Evolutionary conservation across 92 coral and sea anemone species (phyloP).

Genomic region (Epizoanthus scotinus): DNA sequence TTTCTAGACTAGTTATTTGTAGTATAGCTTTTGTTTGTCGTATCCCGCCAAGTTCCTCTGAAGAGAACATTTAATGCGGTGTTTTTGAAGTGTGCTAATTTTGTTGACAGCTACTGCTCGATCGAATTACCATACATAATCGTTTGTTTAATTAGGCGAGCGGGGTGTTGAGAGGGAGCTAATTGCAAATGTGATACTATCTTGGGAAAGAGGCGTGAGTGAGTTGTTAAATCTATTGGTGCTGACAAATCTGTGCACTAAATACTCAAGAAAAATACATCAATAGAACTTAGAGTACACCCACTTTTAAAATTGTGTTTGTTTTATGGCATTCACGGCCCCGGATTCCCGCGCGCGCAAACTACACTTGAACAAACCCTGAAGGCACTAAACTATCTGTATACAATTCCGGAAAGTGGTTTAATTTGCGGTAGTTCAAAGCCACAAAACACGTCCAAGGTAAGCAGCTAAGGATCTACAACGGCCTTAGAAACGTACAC

Average conservation of each 20-base stretch:
- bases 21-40: not conserved
- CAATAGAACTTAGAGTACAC: not conserved
- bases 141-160: conserved; percentile 40
- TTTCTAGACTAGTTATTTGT: not conserved
- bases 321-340: not conserved
- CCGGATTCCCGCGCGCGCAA: not conserved
- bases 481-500: not conserved
- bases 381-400: not conserved
- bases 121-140: conserved; percentile 42
- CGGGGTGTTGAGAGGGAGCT: conserved; percentile 25
- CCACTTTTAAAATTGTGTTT: not conserved
- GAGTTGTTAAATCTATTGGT: not conserved
- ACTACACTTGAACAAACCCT: not conserved
- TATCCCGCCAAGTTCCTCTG: too few species aligned
- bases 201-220: conserved; percentile 37
- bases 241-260: conserved; percentile 12
- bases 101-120: conserved; percentile 30
- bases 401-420: not conserved
- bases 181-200: conserved; percentile 18
- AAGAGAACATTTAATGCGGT: conserved; percentile 11
- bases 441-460: not conserved
- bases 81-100: conserved; percentile 28
- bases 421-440: not conserved
- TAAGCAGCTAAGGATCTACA: not conserved
- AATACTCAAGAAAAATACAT: conserved; percentile 18